Evolutionary conservation across 2,888 invertebrate genomes (phyloP).

Genomic region (Galerucella calmariensis): DNA sequence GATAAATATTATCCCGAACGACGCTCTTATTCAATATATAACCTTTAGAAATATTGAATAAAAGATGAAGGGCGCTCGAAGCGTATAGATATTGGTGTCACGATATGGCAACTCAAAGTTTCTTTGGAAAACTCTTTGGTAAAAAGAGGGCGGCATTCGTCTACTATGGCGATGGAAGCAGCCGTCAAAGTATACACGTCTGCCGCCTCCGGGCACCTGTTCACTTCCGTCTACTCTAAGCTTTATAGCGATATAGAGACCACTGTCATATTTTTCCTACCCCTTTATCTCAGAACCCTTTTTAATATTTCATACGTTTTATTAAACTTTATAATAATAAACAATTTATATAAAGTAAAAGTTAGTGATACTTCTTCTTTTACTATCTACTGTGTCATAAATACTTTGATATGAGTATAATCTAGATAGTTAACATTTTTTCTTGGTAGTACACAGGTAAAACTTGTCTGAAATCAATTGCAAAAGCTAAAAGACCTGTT

Average conservation of each 20-base stretch:
- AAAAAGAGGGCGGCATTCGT: conserved; percentile 21
- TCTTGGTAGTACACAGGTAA: too few species aligned
- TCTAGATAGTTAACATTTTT: too few species aligned
- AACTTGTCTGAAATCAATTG: too few species aligned
- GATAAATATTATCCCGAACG: conserved; percentile 42
- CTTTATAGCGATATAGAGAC: conserved; percentile 28
- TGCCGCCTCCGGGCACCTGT: conserved; percentile 39
- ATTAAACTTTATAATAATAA: not conserved
- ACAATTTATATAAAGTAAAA: not conserved
- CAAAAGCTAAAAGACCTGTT: too few species aligned
- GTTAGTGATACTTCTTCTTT: too few species aligned
- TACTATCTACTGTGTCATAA: too few species aligned
- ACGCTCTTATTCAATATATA: conserved; percentile 42
- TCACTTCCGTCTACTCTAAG: conserved; percentile 33
- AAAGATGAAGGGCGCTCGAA: conserved; percentile 40
- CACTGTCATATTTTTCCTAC: conserved; percentile 23
- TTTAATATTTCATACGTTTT: not conserved
- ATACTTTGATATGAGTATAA: too few species aligned
- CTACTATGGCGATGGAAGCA: conserved; percentile 21
- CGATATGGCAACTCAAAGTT: conserved; percentile 43
- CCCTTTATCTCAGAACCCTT: not conserved
- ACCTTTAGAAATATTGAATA: conserved; percentile 43
- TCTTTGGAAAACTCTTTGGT: conserved; percentile 36
- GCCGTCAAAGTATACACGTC: conserved; percentile 37
- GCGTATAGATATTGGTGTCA: conserved; percentile 43